Evolutionary conservation across 2,113 vertebrate genomes (phyloP), one percentile per base, ranked within the genome.

Genomic region (Carettochelys insculpta): DNA sequence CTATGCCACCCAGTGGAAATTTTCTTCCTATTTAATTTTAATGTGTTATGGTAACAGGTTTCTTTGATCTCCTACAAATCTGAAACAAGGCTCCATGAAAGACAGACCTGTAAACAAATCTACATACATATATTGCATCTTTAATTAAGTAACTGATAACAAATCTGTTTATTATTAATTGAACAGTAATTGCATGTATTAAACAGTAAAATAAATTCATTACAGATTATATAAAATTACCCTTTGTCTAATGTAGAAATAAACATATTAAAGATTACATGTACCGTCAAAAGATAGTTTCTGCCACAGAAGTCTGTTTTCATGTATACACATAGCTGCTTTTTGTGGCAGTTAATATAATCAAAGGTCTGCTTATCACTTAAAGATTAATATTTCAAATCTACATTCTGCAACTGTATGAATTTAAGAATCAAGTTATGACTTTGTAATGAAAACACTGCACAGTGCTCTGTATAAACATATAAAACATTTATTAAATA

Each of bases 1-100:
- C 27, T 58, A 31, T 94, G 96, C 94, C 96, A 95, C 94, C 93
- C 91, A 90, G 93, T 94, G 95, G 94, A 94, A 93, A 47, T 79
- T 88, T 71, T 71, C 68, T 43, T 71, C 20, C 65, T 71, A 10
- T n/a, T 71, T 71, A 71, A 71, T 71, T 38, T n/a, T 71, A 71
- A 19, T 5, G 19, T 71, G 38, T 68, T 22, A 71, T n/a, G n/a
- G 6, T 0, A 8, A 58, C 65, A 13, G 0, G 80, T 73, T 87
- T 79, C 53, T 13, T 10, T 79, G 31, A 13, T 65, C 53, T 34
- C 9, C 87, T 87, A 34, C n/a, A 80, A 89, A 7, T 56, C 48
- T 25, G 50, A 65, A 65, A 83, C 25, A 0, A 48, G 83, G 80
- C 8, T 6, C 0, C 38, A 11, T 41, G 65, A 71, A 71, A 71